A percentile compares a stretch with the other conserved stretches of the same genome.
Evolutionary conservation across 1,140 invertebrate species (phyloP).

Genomic region (Oscheius sp.): DNA sequence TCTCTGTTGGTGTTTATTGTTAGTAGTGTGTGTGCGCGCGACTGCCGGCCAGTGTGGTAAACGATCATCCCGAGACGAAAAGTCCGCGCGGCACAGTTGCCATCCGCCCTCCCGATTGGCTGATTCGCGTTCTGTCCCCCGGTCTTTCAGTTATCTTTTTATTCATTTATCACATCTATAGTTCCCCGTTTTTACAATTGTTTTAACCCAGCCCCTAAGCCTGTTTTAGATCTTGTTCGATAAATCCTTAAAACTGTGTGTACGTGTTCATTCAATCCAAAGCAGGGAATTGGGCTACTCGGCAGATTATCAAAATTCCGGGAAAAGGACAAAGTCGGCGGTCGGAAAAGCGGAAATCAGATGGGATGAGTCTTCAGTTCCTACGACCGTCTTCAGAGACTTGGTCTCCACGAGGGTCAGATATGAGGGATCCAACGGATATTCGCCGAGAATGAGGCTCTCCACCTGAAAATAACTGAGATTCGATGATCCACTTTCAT

Average conservation of each 20-base stretch:
- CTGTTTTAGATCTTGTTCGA: constrained; percentile 5
- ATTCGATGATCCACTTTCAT: too few relatives aligned
- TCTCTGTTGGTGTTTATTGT: constrained; percentile 9
- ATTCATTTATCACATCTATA: background rate
- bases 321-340: too few relatives aligned
- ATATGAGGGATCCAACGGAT: constrained; percentile 1
- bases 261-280: too few relatives aligned
- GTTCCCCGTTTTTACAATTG: background rate
- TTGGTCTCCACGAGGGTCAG: background rate
- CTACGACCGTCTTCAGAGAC: background rate
- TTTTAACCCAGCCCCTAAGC: background rate
- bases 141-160: background rate
- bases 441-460: background rate
- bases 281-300: too few relatives aligned
- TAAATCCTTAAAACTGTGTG: too few relatives aligned
- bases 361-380: too few relatives aligned
- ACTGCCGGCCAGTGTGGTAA: background rate
- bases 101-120: background rate
- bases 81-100: background rate
- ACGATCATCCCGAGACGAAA: background rate
- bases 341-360: too few relatives aligned
- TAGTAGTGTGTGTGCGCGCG: background rate
- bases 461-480: constrained; percentile 13
- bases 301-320: too few relatives aligned
- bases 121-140: constrained; percentile 1